These are phyloP conservation scores for Octonoba sinensis DNA, from an alignment of 2,888 invertebrate species.

Conservation along the genomic window DNA sequence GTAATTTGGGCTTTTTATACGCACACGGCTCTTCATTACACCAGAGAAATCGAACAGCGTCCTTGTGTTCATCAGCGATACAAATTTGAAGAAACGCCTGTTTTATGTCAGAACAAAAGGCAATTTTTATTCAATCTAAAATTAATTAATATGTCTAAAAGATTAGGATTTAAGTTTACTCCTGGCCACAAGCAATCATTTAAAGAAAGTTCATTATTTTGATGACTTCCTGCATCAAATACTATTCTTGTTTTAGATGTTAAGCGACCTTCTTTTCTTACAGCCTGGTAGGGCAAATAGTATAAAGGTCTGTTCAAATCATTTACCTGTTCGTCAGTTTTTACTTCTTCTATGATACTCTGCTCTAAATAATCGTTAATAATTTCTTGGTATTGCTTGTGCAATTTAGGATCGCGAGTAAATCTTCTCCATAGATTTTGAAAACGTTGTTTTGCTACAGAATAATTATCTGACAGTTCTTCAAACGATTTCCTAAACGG, in stretches of 20 bases:
- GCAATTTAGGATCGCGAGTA: background rate
- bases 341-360: constrained; percentile 1
- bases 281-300: constrained; percentile 10
- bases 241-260: constrained; percentile 7
- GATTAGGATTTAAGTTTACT: background rate
- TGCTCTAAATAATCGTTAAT: background rate
- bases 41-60: constrained; percentile 3
- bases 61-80: background rate
- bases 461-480: background rate
- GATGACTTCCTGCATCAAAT: constrained; percentile 11
- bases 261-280: background rate
- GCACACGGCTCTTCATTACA: background rate
- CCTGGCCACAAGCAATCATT: constrained; percentile 9
- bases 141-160: background rate
- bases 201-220: constrained; percentile 10
- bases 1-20: too few species aligned
- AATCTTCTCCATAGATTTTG: background rate
- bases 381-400: background rate
- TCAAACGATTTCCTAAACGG: background rate
- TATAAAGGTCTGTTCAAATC: background rate
- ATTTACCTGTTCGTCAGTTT: background rate
- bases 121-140: background rate
- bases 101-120: background rate
- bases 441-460: background rate
- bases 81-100: background rate